Evolutionary conservation across 2,113 vertebrate genomes (phyloP).

Genomic region (Phylloscopus trochiloides): DNA sequence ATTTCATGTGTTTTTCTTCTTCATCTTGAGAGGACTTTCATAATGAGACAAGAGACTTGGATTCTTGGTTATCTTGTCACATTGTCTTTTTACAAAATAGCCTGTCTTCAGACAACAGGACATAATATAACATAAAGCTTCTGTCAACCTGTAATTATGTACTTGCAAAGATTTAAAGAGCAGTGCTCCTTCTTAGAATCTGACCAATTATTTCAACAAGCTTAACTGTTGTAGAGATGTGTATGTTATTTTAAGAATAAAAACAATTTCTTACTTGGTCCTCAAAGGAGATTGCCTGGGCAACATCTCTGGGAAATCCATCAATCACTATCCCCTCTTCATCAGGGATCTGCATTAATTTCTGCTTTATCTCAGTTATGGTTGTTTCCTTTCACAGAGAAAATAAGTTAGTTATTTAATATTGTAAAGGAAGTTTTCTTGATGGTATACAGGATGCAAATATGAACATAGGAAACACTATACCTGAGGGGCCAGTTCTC

Average conservation of each 20-base stretch:
- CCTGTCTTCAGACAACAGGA: neutral
- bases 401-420: neutral
- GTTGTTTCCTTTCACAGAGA: constrained; percentile 88
- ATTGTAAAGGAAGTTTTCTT: neutral
- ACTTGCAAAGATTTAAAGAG: constrained; percentile 5
- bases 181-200: constrained; percentile 25
- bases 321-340: constrained; percentile 94
- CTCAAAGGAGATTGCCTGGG: constrained; percentile 95
- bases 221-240: neutral
- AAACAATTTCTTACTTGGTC: constrained; percentile 86
- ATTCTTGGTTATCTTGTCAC: neutral
- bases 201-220: neutral
- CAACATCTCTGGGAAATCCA: constrained; percentile 95
- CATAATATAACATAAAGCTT: neutral
- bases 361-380: constrained; percentile 99
- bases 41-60: neutral
- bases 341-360: constrained; percentile 96
- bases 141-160: neutral
- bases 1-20: neutral
- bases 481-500: constrained; percentile 98
- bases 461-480: neutral
- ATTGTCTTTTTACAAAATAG: neutral
- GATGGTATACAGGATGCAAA: neutral
- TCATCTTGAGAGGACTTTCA: neutral
- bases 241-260: constrained; percentile 32